phyloP scores from a whole-genome alignment of 1,140 invertebrate species.

The Lasioglossum baleicum region DNA sequence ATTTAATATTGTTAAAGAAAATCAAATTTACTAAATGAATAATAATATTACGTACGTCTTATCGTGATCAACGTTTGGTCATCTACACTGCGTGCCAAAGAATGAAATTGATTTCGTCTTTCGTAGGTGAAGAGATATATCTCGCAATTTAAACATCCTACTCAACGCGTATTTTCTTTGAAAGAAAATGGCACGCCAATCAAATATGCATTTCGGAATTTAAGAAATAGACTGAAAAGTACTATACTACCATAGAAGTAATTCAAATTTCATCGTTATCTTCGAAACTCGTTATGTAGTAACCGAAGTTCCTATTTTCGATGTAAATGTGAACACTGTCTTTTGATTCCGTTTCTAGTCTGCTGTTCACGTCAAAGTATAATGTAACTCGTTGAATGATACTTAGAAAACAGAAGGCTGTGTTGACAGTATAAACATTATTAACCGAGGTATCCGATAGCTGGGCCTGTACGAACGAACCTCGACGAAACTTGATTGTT shows the following conservation, averaged over 20 bases:
- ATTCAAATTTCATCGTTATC: conserved; percentile 8
- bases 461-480: not conserved
- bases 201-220: not conserved
- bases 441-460: conserved; percentile 17
- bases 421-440: conserved; percentile 39
- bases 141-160: not conserved
- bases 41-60: not conserved
- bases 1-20: not conserved
- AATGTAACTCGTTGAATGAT: conserved; percentile 12
- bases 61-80: not conserved
- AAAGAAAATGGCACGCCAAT: not conserved
- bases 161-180: not conserved
- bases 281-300: not conserved
- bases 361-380: conserved; percentile 12
- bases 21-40: not conserved
- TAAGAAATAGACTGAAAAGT: conserved; percentile 10
- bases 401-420: conserved; percentile 42
- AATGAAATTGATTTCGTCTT: conserved; percentile 21
- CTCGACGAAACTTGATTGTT: not conserved
- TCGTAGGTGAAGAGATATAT: not conserved
- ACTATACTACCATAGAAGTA: not conserved
- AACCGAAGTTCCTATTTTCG: conserved; percentile 25
- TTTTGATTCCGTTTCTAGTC: conserved; percentile 26
- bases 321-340: not conserved
- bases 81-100: conserved; percentile 7